Percentiles rank a stretch among this genome's conserved stretches.
phyloP scores from a whole-genome alignment of 1,140 invertebrate genomes.

The Drosophila sproati region DNA sequence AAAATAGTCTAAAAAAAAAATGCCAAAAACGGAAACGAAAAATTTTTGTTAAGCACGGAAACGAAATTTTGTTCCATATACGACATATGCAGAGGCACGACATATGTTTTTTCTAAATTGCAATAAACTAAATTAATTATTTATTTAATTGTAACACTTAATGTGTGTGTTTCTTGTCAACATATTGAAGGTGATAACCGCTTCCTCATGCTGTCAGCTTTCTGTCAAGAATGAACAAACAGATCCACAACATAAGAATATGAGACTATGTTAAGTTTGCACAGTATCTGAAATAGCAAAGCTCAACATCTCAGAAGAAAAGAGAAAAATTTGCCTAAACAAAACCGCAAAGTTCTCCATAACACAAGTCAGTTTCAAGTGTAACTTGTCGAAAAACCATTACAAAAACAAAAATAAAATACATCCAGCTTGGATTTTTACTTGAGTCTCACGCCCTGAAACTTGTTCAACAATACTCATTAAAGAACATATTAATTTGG shows the following conservation, averaged over 20 bases:
- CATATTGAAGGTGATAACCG: too few species aligned
- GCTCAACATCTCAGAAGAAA: slow-evolving; percentile 1
- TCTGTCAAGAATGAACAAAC: background rate
- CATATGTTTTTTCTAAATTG: too few species aligned
- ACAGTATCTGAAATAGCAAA: background rate
- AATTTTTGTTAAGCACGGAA: too few species aligned
- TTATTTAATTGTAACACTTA: too few species aligned
- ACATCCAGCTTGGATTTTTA: background rate
- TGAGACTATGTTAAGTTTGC: background rate
- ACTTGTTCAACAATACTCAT: slow-evolving; percentile 54
- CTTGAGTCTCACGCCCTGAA: slow-evolving; percentile 13
- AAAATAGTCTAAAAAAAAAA: too few species aligned
- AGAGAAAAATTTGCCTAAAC: slow-evolving; percentile 6
- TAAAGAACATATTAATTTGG: slow-evolving; percentile 60
- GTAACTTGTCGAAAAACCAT: slow-evolving; percentile 8
- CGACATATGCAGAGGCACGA: too few species aligned
- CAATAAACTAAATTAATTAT: too few species aligned
- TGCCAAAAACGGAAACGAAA: too few species aligned
- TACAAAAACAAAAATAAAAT: background rate
- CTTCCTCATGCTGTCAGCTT: too few species aligned
- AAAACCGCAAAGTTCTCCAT: slow-evolving; percentile 2
- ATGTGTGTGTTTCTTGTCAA: too few species aligned
- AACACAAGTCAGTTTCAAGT: slow-evolving; percentile 15
- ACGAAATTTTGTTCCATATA: too few species aligned
- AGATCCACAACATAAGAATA: background rate